Conservation (phyloP, 2,888 invertebrate species). For the Heliconius ismenius region DNA sequence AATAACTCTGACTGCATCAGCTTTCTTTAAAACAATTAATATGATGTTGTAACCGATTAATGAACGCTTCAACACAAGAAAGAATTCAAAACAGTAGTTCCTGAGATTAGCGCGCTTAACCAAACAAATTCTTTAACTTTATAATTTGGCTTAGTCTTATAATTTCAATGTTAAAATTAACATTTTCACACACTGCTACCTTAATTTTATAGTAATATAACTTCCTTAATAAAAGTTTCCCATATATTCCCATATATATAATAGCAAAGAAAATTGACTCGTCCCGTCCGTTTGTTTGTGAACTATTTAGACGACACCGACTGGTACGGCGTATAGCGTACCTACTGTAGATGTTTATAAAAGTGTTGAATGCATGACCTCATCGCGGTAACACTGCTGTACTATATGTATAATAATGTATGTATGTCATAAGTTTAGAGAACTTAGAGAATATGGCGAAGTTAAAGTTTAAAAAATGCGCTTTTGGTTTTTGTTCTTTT, state of each 20-base stretch:
- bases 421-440: neutral
- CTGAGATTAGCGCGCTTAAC: too few species aligned
- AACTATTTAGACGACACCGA: constrained; percentile 26
- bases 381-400: constrained; percentile 11
- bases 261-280: neutral
- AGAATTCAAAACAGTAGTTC: too few species aligned
- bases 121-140: neutral
- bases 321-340: constrained; percentile 30
- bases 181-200: neutral
- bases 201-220: neutral
- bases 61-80: too few species aligned
- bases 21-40: too few species aligned
- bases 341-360: constrained; percentile 19
- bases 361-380: constrained; percentile 38
- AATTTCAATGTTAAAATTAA: neutral
- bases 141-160: neutral
- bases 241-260: neutral
- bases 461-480: too few species aligned
- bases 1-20: too few species aligned
- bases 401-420: constrained; percentile 2
- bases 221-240: neutral
- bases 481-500: too few species aligned
- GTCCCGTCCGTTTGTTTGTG: constrained; percentile 6
- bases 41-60: too few species aligned
- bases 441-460: neutral